Conservation (phyloP, 2,113 vertebrate species). For the Bufo bufo region DNA sequence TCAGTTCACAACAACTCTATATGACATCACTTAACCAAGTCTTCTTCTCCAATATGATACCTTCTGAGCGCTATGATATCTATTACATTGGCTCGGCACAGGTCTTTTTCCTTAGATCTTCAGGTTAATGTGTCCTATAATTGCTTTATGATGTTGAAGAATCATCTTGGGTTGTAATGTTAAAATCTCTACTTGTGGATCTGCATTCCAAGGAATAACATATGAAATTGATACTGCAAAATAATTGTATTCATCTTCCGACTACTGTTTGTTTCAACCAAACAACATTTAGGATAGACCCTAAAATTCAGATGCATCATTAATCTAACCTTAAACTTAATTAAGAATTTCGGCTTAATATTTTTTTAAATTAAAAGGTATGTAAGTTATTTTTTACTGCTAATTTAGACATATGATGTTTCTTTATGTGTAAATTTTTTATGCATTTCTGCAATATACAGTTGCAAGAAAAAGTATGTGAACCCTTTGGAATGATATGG, state of each 20-base stretch:
- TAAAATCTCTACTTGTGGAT: not conserved
- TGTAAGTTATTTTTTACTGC: too few species aligned
- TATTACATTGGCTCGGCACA: constrained; percentile 16
- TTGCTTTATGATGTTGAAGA: constrained; percentile 31
- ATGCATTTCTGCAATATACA: too few species aligned
- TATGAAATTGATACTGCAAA: not conserved
- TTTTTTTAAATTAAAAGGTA: too few species aligned
- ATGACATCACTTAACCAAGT: not conserved
- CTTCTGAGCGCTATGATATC: constrained; percentile 16
- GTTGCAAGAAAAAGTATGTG: too few species aligned
- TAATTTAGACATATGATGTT: too few species aligned
- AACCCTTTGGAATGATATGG: too few species aligned
- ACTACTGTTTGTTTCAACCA: not conserved
- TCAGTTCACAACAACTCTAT: not conserved
- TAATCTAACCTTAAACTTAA: not conserved
- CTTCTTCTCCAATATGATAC: constrained; percentile 9
- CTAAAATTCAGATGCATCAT: not conserved
- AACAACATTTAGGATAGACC: not conserved
- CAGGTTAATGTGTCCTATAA: constrained; percentile 9
- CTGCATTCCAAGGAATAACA: not conserved
- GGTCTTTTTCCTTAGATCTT: not conserved
- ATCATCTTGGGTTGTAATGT: not conserved
- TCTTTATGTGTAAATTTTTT: not conserved
- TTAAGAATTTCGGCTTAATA: too few species aligned
- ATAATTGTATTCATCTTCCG: not conserved